Percentiles rank a stretch among this genome's conserved stretches.
These are phyloP conservation scores for Heliangelus exortis DNA, from an alignment of 2,797 vertebrate species.

Conservation along the genomic window DNA sequence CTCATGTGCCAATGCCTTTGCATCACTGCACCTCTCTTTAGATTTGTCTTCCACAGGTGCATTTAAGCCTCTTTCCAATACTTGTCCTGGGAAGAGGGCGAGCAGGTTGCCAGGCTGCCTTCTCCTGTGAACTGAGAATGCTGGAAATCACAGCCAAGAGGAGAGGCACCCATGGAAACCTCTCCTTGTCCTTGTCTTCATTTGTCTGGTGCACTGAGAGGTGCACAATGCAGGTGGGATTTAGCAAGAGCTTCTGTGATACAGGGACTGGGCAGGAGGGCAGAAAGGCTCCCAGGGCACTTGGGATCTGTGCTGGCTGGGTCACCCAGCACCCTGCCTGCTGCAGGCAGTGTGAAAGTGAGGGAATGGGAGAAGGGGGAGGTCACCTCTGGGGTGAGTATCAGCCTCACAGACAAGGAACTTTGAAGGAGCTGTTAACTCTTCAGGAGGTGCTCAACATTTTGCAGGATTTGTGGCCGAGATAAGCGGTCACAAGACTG, in stretches of 20 bases:
- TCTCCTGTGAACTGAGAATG: neutral
- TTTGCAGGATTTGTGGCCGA: neutral
- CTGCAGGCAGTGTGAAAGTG: accelerated
- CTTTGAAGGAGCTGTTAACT: neutral
- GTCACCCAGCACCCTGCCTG: neutral
- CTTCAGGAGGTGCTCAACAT: neutral
- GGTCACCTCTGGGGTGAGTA: neutral
- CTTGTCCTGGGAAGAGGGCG: neutral
- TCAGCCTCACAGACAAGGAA: neutral
- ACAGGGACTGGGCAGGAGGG: neutral
- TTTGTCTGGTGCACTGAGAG: neutral
- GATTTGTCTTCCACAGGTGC: neutral
- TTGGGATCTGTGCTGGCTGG: neutral
- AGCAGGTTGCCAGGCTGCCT: neutral
- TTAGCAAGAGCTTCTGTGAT: neutral
- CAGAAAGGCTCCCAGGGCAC: accelerated
- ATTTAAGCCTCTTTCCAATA: neutral
- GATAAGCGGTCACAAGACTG: neutral
- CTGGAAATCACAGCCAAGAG: neutral
- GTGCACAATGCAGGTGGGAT: accelerated
- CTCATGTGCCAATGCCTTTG: neutral
- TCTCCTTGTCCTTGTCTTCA: neutral
- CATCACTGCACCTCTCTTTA: accelerated
- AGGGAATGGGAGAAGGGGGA: neutral
- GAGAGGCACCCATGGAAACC: neutral